Evolutionary conservation across 2,888 invertebrate genomes (phyloP).

Genomic region (Apodemia zela): DNA sequence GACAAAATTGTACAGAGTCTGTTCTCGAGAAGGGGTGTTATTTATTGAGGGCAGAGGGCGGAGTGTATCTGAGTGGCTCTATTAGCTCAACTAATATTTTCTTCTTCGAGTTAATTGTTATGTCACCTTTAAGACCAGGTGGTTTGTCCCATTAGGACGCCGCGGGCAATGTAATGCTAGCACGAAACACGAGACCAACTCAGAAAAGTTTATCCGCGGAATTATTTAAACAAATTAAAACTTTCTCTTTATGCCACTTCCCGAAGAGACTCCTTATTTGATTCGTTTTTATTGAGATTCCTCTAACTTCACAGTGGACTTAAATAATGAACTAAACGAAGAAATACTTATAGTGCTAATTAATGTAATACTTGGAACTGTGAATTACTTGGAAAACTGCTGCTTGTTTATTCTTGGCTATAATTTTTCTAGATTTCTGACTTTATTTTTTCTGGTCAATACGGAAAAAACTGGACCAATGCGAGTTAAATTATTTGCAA

Average conservation of each 20-base stretch:
- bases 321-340: slow-evolving; percentile 2
- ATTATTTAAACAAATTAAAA: slow-evolving; percentile 79
- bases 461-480: too few relatives aligned
- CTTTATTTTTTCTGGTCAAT: too few relatives aligned
- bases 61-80: slow-evolving; percentile 68
- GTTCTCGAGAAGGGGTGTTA: slow-evolving; percentile 65
- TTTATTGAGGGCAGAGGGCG: slow-evolving; percentile 66
- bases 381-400: too few relatives aligned
- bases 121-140: slow-evolving; percentile 76
- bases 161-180: slow-evolving; percentile 59
- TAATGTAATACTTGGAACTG: background rate
- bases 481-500: too few relatives aligned
- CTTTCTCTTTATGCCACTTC: slow-evolving; percentile 67
- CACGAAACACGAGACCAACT: slow-evolving; percentile 63
- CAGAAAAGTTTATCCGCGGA: slow-evolving; percentile 55
- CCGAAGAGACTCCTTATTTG: slow-evolving; percentile 56
- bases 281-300: slow-evolving; percentile 59
- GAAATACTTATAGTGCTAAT: background rate
- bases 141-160: slow-evolving; percentile 70
- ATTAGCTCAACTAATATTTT: slow-evolving; percentile 78
- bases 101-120: slow-evolving; percentile 76
- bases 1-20: slow-evolving; percentile 64
- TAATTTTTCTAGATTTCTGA: too few relatives aligned
- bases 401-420: too few relatives aligned
- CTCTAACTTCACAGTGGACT: slow-evolving; percentile 41